Base-by-base conservation (phyloP, 2,888 invertebrate genomes). In the Oxytorus armatus region DNA sequence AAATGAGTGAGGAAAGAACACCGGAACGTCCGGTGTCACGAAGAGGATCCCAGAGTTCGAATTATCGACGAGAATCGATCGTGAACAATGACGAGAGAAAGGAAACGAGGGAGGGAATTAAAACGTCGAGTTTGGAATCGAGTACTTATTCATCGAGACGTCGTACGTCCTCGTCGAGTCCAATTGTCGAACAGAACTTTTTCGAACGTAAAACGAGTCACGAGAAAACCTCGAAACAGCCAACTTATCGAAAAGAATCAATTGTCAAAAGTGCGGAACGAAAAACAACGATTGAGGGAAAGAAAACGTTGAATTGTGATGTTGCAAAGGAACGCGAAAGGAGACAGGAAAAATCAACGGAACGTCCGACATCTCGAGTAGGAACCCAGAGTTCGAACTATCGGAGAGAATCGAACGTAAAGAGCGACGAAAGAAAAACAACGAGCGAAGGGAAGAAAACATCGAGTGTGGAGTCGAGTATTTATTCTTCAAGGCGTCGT, bases 341-440 rank as follows among this genome's bases (percentile, higher is more conserved):
- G 3, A 61, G 39, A 7, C 36, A 14, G 14, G 59, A 70, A 14
- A 33, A 1, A 14, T 49, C 49, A 0, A 42, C 53, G 8, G 77
- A 74, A 69, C 57, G 69, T 59, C 63, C 63, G 23, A 23, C 14
- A 36, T 75, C 73, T n/a, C 57, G 72, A 49, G 21, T 53, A 55
- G 70, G 36, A n/a, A 74, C 81, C 3, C 23, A 39, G 23, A 81
- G 74, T 14, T 74, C 81, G 0, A 39, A 14, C 68, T 18, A 59
- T 25, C 57, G 33, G 11, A 55, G 18, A 57, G 51, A 63, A 68
- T 72, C 76, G 11, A 36, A 65, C 2, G 14, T 57, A 7, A 81
- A n/a, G 25, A 63, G 11, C 21, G 69, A 57, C 21, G 16, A 63
- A 11, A 42, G 11, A 14, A 57, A 25, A 11, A 21, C 5, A 8